phyloP scores from a whole-genome alignment of 2,888 invertebrate genomes.

The Tholera decimalis region DNA sequence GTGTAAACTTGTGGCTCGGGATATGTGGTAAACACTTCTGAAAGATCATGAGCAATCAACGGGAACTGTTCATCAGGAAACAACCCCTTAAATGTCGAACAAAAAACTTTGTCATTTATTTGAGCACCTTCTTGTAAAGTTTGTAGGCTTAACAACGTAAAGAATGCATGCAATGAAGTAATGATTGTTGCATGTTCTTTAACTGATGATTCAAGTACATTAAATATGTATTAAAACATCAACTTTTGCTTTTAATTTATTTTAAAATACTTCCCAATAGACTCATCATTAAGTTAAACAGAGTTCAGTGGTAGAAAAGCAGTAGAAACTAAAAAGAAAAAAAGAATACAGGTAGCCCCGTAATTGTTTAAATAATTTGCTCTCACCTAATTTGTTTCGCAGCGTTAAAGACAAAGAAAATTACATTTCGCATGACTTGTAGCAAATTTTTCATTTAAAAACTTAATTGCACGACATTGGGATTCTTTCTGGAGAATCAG shows the following conservation, averaged over 20 bases:
- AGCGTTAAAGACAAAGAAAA: constrained; percentile 47
- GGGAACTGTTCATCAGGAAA: neutral
- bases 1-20: too few species aligned
- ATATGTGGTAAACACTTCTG: too few species aligned
- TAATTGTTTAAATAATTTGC: constrained; percentile 49
- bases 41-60: too few species aligned
- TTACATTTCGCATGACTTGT: constrained; percentile 48
- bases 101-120: neutral
- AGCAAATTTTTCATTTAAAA: constrained; percentile 46
- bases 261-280: neutral
- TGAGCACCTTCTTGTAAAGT: neutral
- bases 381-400: constrained; percentile 50
- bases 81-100: neutral
- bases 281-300: constrained; percentile 6
- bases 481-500: constrained; percentile 46
- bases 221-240: neutral
- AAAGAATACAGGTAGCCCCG: constrained; percentile 27
- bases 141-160: neutral
- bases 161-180: too few species aligned
- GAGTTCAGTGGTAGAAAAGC: neutral
- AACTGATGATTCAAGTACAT: too few species aligned
- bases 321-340: constrained; percentile 7
- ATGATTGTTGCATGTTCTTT: too few species aligned
- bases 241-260: neutral
- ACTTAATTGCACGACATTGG: constrained; percentile 48